Conservation (phyloP, 2,113 vertebrate species). For the Azemiops feae region DNA sequence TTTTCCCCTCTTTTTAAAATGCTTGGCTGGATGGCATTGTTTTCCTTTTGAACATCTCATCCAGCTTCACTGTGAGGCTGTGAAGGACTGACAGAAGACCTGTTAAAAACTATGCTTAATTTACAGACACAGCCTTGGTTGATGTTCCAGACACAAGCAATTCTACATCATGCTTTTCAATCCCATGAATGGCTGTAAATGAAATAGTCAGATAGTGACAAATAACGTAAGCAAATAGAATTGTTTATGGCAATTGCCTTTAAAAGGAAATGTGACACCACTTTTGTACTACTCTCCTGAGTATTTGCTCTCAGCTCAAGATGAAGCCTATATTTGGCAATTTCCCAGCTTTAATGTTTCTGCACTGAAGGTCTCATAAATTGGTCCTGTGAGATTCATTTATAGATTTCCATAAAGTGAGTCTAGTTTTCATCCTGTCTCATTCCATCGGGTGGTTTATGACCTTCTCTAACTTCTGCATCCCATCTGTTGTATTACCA, state of each 20-base stretch:
- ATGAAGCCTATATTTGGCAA: not conserved
- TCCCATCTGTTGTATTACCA: not conserved
- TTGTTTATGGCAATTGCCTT: not conserved
- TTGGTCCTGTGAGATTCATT: not conserved
- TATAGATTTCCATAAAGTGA: not conserved
- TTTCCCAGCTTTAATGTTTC: not conserved
- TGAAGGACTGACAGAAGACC: not conserved
- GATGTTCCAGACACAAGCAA: not conserved
- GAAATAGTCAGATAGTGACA: not conserved
- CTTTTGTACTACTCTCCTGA: not conserved
- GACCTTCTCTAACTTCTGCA: not conserved
- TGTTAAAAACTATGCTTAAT: not conserved
- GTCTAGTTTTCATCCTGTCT: conserved; percentile 5
- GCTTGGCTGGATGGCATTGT: not conserved
- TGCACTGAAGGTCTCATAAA: conserved; percentile 10
- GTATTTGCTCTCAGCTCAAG: not conserved
- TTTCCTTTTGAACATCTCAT: not conserved
- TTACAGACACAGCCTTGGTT: not conserved
- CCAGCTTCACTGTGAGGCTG: not conserved
- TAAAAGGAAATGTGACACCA: not conserved
- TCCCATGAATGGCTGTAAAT: not conserved
- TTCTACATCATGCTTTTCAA: not conserved
- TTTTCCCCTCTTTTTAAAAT: not conserved
- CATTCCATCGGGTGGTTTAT: not conserved
- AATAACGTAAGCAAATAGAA: not conserved